These are phyloP conservation scores for Dicentrarchus labrax DNA, from an alignment of 2,113 vertebrate species.

Conservation along the genomic window DNA sequence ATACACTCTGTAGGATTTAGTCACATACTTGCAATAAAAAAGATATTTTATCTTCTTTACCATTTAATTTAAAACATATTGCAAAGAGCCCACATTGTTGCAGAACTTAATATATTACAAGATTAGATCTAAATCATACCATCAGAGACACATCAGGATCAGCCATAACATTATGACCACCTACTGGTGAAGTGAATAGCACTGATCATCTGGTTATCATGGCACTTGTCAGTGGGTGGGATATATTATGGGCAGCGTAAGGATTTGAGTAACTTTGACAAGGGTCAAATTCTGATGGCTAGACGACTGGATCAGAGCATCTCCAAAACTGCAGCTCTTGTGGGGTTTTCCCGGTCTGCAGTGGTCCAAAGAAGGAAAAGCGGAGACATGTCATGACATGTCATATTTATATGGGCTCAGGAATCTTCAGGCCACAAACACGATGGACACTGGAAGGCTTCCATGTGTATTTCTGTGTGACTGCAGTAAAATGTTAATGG, in stretches of 20 bases:
- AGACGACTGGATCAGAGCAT: too few species aligned
- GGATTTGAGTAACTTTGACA: too few species aligned
- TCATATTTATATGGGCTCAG: conserved; percentile 48
- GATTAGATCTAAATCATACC: conserved; percentile 18
- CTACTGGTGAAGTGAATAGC: too few species aligned
- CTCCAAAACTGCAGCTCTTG: too few species aligned
- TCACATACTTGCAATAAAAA: conserved; percentile 16
- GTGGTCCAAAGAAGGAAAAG: too few species aligned
- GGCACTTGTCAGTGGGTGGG: too few species aligned
- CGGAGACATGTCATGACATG: too few species aligned
- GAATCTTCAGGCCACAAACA: conserved; percentile 51
- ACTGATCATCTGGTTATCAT: too few species aligned
- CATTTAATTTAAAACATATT: conserved; percentile 14
- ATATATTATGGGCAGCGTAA: too few species aligned
- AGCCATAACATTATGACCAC: too few species aligned
- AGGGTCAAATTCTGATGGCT: too few species aligned
- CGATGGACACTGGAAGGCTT: conserved; percentile 57
- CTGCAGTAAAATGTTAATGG: conserved; percentile 59
- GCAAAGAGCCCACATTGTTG: conserved; percentile 11
- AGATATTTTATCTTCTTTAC: not conserved
- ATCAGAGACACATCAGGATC: not conserved
- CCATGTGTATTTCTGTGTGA: conserved; percentile 63
- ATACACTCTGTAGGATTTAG: conserved; percentile 6
- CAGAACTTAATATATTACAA: conserved; percentile 2
- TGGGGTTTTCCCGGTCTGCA: too few species aligned